phyloP scores from a whole-genome alignment of 2,113 vertebrate species.

The Atractosteus spatula region DNA sequence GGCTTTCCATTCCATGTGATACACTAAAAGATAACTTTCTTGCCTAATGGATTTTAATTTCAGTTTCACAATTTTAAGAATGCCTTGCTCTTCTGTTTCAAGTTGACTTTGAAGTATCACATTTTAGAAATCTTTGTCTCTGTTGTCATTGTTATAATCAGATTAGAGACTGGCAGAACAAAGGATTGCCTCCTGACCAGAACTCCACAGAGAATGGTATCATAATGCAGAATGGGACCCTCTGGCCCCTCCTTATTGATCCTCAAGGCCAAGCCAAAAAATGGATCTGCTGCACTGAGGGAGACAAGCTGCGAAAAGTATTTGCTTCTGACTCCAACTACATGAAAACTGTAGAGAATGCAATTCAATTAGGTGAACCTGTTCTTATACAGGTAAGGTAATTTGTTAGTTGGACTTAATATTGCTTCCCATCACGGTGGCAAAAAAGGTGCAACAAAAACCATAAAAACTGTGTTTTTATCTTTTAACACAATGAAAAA shows the following conservation, averaged over 20 bases:
- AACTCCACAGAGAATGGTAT: slow-evolving; percentile 58
- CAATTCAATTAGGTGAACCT: slow-evolving; percentile 44
- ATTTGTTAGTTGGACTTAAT: neutral
- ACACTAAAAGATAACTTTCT: no score
- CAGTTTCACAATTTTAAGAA: no score
- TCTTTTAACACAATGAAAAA: no score
- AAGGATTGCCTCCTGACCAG: slow-evolving; percentile 53
- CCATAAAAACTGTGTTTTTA: no score
- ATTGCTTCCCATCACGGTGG: no score
- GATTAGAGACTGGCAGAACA: slow-evolving; percentile 49
- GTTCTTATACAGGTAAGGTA: slow-evolving; percentile 54
- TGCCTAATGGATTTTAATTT: no score
- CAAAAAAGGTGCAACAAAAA: no score
- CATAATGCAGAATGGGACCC: slow-evolving; percentile 39
- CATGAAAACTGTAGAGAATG: slow-evolving; percentile 38
- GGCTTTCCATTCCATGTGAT: no score
- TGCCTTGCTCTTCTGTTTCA: no score
- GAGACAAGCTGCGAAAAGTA: slow-evolving; percentile 38
- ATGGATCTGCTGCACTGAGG: slow-evolving; percentile 58
- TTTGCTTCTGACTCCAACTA: slow-evolving; percentile 34
- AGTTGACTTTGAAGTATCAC: no score
- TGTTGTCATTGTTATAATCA: slow-evolving; percentile 17
- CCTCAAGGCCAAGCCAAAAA: slow-evolving; percentile 48
- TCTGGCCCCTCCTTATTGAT: slow-evolving; percentile 62
- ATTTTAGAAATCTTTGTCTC: no score